These are phyloP conservation scores for Pristionchus arcanus DNA, from an alignment of 2,888 invertebrate genomes.

Conservation along the genomic window DNA sequence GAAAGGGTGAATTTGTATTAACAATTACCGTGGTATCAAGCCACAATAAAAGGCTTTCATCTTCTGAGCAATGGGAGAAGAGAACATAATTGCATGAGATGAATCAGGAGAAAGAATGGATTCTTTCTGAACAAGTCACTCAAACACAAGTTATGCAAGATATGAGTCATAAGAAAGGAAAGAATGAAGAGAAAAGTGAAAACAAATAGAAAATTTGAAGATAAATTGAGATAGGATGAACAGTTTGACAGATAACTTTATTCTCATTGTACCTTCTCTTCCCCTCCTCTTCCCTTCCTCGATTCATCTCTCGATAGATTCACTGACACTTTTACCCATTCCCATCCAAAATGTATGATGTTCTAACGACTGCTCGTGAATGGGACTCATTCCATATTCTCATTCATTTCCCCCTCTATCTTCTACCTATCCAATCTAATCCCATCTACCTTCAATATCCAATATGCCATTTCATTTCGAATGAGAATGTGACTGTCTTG, in stretches of 20 bases:
- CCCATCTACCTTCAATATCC: neutral
- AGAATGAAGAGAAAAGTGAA: neutral
- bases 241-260: neutral
- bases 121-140: neutral
- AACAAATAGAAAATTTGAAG: conserved; percentile 10
- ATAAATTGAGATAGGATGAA: neutral
- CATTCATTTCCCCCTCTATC: neutral
- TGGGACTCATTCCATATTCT: neutral
- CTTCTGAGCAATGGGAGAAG: neutral
- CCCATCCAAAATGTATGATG: conserved; percentile 4
- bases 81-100: neutral
- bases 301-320: neutral
- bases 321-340: neutral
- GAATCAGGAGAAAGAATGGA: neutral
- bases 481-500: neutral
- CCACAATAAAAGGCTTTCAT: neutral
- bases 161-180: conserved; percentile 7
- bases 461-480: neutral
- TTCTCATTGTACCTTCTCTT: neutral
- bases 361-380: neutral
- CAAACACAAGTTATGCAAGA: conserved; percentile 3
- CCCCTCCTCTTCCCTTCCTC: neutral
- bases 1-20: no score
- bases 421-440: neutral
- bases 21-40: no score